Percentiles rank a stretch among this genome's conserved stretches.
Conservation (phyloP, 2,888 invertebrate species). For the Pomacea canaliculata region DNA sequence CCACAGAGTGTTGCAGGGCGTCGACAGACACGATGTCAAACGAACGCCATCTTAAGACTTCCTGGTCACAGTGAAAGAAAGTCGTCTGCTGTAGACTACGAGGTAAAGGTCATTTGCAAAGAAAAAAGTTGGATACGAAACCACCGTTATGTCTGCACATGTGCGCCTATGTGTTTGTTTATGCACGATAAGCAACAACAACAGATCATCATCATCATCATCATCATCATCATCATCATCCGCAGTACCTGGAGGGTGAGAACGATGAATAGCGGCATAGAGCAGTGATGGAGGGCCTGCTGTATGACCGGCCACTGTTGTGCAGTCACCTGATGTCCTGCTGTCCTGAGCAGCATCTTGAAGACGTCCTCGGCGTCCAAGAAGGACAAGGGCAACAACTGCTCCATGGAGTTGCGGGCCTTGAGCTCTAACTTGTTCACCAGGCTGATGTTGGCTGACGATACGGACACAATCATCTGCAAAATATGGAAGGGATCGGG, state of each 20-base stretch:
- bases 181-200: too few relatives aligned
- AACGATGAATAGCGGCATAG: slow-evolving; percentile 52
- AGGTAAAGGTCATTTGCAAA: too few relatives aligned
- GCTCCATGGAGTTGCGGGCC: slow-evolving; percentile 36
- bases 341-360: slow-evolving; percentile 43
- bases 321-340: slow-evolving; percentile 42
- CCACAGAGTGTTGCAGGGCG: slow-evolving; percentile 22
- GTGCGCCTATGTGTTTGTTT: too few relatives aligned
- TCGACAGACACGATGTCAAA: slow-evolving; percentile 41
- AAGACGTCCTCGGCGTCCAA: slow-evolving; percentile 51
- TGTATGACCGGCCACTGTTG: slow-evolving; percentile 52
- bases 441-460: slow-evolving; percentile 45
- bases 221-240: background rate
- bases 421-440: slow-evolving; percentile 48
- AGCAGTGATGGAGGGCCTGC: slow-evolving; percentile 43
- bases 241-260: slow-evolving; percentile 40
- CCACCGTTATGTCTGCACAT: too few relatives aligned
- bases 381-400: slow-evolving; percentile 43
- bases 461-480: slow-evolving; percentile 54
- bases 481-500: slow-evolving; percentile 49
- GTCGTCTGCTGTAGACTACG: too few relatives aligned
- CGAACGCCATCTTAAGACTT: slow-evolving; percentile 54
- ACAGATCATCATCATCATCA: background rate
- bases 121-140: too few relatives aligned
- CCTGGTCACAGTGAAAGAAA: slow-evolving; percentile 17